phyloP scores from a whole-genome alignment of 2,113 vertebrate species.

The Hippocampus zosterae region DNA sequence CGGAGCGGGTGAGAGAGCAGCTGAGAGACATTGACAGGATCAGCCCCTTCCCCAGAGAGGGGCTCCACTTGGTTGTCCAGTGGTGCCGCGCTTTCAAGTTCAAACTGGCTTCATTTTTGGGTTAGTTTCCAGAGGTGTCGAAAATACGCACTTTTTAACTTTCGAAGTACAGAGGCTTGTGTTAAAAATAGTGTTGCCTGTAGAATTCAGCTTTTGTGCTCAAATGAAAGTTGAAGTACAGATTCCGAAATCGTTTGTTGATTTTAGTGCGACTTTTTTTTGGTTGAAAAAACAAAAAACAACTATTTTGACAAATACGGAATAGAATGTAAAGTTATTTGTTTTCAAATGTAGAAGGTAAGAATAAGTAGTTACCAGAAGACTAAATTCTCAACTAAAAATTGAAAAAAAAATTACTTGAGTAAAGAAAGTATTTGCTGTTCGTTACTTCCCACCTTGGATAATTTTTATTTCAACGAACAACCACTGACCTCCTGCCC shows the following conservation, averaged over 20 bases:
- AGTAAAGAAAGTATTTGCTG: neutral
- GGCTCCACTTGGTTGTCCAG: conserved; percentile 84
- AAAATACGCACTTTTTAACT: neutral
- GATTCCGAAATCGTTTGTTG: neutral
- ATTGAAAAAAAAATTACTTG: neutral
- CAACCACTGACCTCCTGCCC: neutral
- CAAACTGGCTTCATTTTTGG: conserved; percentile 81
- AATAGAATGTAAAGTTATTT: neutral
- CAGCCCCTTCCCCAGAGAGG: conserved; percentile 87
- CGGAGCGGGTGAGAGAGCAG: conserved; percentile 81
- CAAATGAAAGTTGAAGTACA: neutral
- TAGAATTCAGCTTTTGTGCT: neutral
- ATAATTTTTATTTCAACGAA: neutral
- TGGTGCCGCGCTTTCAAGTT: conserved; percentile 93
- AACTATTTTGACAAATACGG: neutral
- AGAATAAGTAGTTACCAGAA: too few species aligned
- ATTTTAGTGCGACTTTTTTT: neutral
- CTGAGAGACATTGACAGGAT: conserved; percentile 81
- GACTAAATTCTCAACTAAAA: neutral
- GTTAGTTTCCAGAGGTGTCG: conserved; percentile 64
- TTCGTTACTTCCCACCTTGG: neutral
- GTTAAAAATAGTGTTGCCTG: too few species aligned
- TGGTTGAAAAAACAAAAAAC: neutral
- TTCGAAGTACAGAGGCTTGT: neutral
- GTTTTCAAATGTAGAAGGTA: too few species aligned